Conservation (phyloP, 1,140 invertebrate genomes). For the Drosophila nikananu region DNA sequence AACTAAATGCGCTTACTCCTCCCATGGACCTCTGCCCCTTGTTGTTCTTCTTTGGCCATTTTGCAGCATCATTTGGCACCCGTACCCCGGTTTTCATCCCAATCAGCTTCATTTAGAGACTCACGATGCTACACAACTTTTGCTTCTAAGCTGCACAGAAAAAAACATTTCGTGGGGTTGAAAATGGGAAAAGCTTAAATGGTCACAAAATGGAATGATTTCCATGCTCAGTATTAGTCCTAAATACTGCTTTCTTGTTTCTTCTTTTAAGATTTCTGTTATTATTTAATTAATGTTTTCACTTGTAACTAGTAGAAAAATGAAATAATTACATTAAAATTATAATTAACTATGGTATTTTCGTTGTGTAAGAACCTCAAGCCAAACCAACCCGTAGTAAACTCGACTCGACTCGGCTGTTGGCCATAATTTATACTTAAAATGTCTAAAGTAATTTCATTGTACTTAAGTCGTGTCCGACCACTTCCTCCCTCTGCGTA, state of each 20-base stretch:
- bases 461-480: constrained; percentile 62
- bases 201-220: neutral
- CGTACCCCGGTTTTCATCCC: constrained; percentile 13
- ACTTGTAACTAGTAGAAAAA: too few relatives aligned
- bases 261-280: neutral
- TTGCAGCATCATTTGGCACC: constrained; percentile 63
- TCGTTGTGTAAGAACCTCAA: neutral
- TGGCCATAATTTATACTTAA: constrained; percentile 80
- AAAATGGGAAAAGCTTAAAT: neutral
- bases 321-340: too few relatives aligned
- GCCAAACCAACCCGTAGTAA: neutral
- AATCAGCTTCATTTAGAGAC: constrained; percentile 46
- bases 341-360: neutral
- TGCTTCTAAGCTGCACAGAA: constrained; percentile 25
- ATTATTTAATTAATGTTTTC: neutral
- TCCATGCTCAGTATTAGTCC: neutral
- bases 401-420: constrained; percentile 57
- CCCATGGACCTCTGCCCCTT: constrained; percentile 2
- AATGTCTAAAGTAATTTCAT: constrained; percentile 78
- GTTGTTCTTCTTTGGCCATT: constrained; percentile 24
- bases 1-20: constrained; percentile 61
- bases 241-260: neutral
- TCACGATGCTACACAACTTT: constrained; percentile 33
- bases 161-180: neutral
- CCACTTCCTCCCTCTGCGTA: neutral